These are phyloP conservation scores for Lymantria monacha DNA, from an alignment of 2,888 invertebrate species.

Conservation along the genomic window DNA sequence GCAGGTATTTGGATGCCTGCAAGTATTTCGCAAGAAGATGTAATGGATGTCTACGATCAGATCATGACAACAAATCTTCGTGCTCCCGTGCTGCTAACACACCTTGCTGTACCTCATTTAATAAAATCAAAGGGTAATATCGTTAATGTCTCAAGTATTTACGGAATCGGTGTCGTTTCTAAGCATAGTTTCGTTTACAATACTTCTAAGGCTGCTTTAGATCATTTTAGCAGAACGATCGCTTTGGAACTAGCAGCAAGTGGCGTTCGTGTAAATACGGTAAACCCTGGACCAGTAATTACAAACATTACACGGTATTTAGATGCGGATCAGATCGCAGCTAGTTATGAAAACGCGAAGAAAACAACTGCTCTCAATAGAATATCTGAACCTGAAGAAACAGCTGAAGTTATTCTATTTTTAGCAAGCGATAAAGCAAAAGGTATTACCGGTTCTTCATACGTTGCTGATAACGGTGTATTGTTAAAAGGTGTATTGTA, in stretches of 20 bases:
- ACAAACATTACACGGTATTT: not conserved
- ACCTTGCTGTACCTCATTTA: constrained; percentile 27
- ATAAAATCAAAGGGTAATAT: constrained; percentile 78
- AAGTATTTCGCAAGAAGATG: constrained; percentile 6
- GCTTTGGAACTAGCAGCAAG: constrained; percentile 4
- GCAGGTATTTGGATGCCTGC: constrained; percentile 8
- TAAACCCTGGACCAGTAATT: constrained; percentile 2
- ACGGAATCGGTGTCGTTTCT: constrained; percentile 1
- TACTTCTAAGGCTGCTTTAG: constrained; percentile 8
- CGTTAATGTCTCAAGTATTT: constrained; percentile 83
- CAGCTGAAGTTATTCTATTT: constrained; percentile 6
- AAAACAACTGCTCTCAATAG: constrained; percentile 1
- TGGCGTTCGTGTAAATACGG: constrained; percentile 7
- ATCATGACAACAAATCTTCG: constrained; percentile 15
- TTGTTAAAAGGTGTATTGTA: no score
- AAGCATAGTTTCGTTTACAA: constrained; percentile 10
- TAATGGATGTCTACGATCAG: constrained; percentile 9
- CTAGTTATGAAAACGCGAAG: not conserved
- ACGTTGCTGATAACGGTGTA: constrained; percentile 5
- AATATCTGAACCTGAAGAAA: constrained; percentile 7
- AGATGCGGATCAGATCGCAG: not conserved
- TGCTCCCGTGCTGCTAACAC: constrained; percentile 12
- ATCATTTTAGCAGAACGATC: constrained; percentile 5
- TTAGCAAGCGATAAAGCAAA: constrained; percentile 8
- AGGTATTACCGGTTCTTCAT: constrained; percentile 4